Evolutionary conservation across 1,140 invertebrate genomes (phyloP).

Genomic region (Ridgeia piscesae): DNA sequence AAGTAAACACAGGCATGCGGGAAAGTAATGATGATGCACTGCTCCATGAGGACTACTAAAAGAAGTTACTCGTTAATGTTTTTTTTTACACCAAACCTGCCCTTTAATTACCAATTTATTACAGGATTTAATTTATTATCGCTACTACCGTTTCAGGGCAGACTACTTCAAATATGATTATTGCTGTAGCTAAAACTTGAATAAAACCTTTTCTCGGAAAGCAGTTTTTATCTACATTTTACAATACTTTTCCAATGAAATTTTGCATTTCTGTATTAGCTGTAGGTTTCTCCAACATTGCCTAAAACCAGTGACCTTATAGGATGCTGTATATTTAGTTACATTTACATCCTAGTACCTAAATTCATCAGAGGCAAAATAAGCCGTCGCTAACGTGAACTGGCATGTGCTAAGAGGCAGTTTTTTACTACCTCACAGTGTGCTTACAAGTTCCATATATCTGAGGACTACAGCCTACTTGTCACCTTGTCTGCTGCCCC

Average conservation of each 20-base stretch:
- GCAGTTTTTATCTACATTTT: not conserved
- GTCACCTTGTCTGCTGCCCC: not conserved
- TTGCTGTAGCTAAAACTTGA: not conserved
- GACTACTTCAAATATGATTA: not conserved
- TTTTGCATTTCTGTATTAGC: not conserved
- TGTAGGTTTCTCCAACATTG: not conserved
- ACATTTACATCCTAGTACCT: too few species aligned
- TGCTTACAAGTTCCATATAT: not conserved
- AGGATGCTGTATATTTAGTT: too few species aligned
- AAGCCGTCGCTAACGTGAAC: not conserved
- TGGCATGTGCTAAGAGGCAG: not conserved
- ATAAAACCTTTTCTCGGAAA: not conserved
- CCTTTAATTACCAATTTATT: slow-evolving; percentile 2
- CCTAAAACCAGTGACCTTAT: not conserved
- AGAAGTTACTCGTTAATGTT: not conserved
- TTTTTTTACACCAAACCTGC: too few species aligned
- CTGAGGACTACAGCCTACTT: not conserved
- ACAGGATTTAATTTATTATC: not conserved
- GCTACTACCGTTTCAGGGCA: too few species aligned
- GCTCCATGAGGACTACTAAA: not conserved
- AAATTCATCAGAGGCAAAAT: too few species aligned
- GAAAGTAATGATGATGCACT: not conserved
- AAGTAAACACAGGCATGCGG: too few species aligned
- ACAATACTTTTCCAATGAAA: not conserved
- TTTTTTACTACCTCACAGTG: not conserved